These are phyloP conservation scores for Lobophora halterata DNA, from an alignment of 2,888 invertebrate genomes.

Conservation along the genomic window DNA sequence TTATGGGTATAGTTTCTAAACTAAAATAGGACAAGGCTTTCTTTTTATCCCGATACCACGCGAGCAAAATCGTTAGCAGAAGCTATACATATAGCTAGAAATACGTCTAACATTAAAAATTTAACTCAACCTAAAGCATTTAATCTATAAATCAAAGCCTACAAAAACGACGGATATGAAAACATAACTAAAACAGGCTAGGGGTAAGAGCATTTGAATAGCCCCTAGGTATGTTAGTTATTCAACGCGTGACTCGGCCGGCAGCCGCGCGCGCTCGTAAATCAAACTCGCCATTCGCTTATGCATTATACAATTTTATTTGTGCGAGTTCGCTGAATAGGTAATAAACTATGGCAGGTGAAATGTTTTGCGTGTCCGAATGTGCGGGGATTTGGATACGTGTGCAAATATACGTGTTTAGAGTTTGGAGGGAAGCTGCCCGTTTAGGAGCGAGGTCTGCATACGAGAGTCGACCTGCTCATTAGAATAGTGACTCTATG, in stretches of 20 bases:
- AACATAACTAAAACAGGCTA: slow-evolving; percentile 40
- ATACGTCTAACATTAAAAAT: too few relatives aligned
- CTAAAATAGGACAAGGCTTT: too few relatives aligned
- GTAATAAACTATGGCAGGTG: slow-evolving; percentile 79
- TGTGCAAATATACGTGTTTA: slow-evolving; percentile 60
- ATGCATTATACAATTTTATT: slow-evolving; percentile 82
- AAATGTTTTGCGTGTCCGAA: slow-evolving; percentile 67
- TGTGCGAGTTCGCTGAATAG: slow-evolving; percentile 79
- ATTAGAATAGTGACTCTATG: too few relatives aligned
- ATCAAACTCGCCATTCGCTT: slow-evolving; percentile 80
- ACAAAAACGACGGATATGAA: slow-evolving; percentile 29
- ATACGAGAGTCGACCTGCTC: too few relatives aligned
- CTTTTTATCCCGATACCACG: too few relatives aligned
- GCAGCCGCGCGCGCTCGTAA: slow-evolving; percentile 66
- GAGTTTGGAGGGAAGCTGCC: slow-evolving; percentile 22
- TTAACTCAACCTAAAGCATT: slow-evolving; percentile 14
- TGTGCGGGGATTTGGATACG: slow-evolving; percentile 67
- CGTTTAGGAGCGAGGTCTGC: slow-evolving; percentile 13
- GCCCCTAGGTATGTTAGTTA: slow-evolving; percentile 71
- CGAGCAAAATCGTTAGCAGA: too few relatives aligned
- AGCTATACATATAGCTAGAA: too few relatives aligned
- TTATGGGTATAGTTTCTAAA: too few relatives aligned
- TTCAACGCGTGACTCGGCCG: slow-evolving; percentile 65
- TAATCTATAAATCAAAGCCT: slow-evolving; percentile 18
- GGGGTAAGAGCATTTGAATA: slow-evolving; percentile 59